phyloP scores from a whole-genome alignment of 2,113 vertebrate genomes.

The Rhinolophus sinicus region DNA sequence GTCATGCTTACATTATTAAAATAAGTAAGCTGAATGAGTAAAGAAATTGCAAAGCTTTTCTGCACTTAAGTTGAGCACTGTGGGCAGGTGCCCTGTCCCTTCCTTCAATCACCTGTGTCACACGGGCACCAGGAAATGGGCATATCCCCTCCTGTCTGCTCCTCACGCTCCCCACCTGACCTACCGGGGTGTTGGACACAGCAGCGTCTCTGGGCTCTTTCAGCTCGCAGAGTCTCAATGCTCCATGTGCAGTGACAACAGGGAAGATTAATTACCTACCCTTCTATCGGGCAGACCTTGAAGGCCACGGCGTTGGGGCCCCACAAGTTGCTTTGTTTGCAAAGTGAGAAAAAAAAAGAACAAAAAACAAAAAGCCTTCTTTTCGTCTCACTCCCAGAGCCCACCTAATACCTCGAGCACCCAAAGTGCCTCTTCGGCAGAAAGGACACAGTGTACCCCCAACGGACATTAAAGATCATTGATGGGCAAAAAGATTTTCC shows the following conservation, averaged over 20 bases:
- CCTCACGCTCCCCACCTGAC: not conserved
- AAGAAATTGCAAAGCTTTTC: not conserved
- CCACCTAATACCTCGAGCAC: not conserved
- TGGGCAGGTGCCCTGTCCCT: not conserved
- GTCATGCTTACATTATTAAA: not conserved
- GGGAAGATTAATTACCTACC: conserved; percentile 69
- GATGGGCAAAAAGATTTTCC: conserved; percentile 76
- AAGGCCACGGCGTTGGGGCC: conserved; percentile 59
- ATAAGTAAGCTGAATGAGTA: too few species aligned
- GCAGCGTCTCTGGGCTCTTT: not conserved
- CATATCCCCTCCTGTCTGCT: rapidly evolving
- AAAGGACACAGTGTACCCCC: conserved; percentile 65
- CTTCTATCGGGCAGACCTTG: conserved; percentile 52
- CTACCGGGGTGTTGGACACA: not conserved
- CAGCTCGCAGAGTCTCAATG: not conserved
- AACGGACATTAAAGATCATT: conserved; percentile 76
- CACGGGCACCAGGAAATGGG: too few species aligned
- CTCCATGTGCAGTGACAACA: not conserved
- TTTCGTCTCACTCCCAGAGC: not conserved
- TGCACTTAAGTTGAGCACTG: rapidly evolving
- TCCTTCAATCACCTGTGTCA: rapidly evolving
- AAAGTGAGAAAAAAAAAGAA: conserved; percentile 63
- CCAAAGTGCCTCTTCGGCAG: conserved; percentile 71
- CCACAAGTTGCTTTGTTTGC: conserved; percentile 73
- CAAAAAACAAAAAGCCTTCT: not conserved